phyloP scores from a whole-genome alignment of 2,113 vertebrate species.

The Xenopus laevis region DNA sequence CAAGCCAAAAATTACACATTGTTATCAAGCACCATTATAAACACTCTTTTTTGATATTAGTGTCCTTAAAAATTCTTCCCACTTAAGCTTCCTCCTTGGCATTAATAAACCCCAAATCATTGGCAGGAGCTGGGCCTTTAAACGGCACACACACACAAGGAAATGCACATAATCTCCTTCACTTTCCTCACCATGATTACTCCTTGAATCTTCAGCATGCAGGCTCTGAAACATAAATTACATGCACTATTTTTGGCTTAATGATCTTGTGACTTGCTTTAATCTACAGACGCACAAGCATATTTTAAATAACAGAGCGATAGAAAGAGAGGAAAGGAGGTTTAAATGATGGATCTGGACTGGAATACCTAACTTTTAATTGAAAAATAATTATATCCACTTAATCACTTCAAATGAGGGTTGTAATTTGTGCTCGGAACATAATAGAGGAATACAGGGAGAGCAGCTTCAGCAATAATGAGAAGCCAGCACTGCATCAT shows the following conservation, averaged over 20 bases:
- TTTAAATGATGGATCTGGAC: conserved; percentile 79
- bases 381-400: conserved; percentile 99
- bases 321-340: conserved; percentile 53
- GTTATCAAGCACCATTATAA: too few relatives aligned
- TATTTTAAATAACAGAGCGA: conserved; percentile 49
- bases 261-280: conserved; percentile 51
- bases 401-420: conserved; percentile 97
- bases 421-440: conserved; percentile 94
- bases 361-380: conserved; percentile 98
- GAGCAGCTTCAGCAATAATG: conserved; percentile 90
- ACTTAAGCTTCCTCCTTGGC: too few relatives aligned
- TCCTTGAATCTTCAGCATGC: conserved; percentile 33
- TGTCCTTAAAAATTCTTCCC: too few relatives aligned
- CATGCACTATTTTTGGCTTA: conserved; percentile 44
- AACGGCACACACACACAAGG: background rate
- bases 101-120: too few relatives aligned
- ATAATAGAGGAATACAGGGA: conserved; percentile 87
- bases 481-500: conserved; percentile 93
- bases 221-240: conserved; percentile 42
- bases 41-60: too few relatives aligned
- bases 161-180: conserved; percentile 22
- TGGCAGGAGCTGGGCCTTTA: too few relatives aligned
- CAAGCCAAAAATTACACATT: too few relatives aligned
- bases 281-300: conserved; percentile 59
- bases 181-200: conserved; percentile 18